Evolutionary conservation across 2,797 vertebrate genomes (phyloP).

Genomic region (Gallinago stenura): DNA sequence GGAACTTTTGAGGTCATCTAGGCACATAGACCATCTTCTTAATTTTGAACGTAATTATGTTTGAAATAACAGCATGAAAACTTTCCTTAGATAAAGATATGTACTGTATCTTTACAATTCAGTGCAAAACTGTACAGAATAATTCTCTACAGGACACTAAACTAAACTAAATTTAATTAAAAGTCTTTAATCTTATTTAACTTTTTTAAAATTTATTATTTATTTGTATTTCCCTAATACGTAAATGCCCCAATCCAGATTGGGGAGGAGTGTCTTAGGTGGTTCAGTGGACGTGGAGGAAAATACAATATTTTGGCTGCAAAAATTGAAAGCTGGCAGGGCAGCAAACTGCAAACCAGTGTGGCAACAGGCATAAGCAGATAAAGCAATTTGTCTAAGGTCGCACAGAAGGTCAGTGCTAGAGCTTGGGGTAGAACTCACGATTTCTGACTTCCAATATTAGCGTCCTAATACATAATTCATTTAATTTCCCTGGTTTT

Average conservation of each 20-base stretch:
- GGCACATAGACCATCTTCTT: not conserved
- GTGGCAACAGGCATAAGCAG: not conserved
- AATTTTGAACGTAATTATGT: not conserved
- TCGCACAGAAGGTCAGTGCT: not conserved
- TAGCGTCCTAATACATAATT: slow-evolving; percentile 55
- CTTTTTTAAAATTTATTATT: not conserved
- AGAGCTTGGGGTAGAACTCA: not conserved
- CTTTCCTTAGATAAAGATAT: not conserved
- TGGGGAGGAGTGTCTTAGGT: not conserved
- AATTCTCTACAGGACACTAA: not conserved
- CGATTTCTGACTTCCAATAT: not conserved
- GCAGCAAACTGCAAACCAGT: not conserved
- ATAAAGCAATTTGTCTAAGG: not conserved
- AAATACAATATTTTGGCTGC: not conserved
- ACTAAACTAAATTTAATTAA: not conserved
- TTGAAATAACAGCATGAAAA: not conserved
- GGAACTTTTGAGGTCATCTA: not conserved
- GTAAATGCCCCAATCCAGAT: not conserved
- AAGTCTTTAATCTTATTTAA: not conserved
- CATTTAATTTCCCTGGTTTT: slow-evolving; percentile 49
- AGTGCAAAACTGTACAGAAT: not conserved
- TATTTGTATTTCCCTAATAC: not conserved
- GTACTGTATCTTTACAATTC: not conserved
- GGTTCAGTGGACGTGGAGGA: not conserved
- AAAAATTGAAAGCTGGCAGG: not conserved